Evolutionary conservation across 2,797 vertebrate genomes (phyloP).

Genomic region (Otolemur crassicaudatus): DNA sequence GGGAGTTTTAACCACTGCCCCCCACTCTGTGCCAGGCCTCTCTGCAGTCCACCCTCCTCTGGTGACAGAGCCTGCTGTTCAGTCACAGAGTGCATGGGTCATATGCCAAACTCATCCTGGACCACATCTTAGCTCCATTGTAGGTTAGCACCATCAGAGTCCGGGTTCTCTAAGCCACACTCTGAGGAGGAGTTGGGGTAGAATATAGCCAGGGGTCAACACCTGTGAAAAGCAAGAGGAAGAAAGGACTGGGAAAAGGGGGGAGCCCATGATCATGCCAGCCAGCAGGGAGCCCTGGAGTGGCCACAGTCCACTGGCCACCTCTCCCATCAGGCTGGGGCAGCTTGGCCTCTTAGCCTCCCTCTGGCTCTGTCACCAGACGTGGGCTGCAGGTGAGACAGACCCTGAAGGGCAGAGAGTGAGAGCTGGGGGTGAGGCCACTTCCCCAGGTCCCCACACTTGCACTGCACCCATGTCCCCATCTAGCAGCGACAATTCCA

Average conservation of each 20-base stretch:
- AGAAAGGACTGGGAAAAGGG: neutral
- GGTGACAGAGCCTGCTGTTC: neutral
- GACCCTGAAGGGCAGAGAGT: neutral
- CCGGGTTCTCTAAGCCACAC: neutral
- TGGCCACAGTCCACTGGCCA: too few relatives aligned
- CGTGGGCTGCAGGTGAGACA: neutral
- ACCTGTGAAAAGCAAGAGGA: neutral
- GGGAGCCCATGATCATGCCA: neutral
- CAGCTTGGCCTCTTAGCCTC: too few relatives aligned
- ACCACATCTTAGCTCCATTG: neutral
- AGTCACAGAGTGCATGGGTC: neutral
- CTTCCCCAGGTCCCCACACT: neutral
- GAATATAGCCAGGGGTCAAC: neutral
- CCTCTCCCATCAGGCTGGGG: neutral
- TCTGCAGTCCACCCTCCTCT: neutral
- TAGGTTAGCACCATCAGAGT: neutral
- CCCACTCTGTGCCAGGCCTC: neutral
- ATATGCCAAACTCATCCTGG: neutral
- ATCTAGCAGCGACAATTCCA: neutral
- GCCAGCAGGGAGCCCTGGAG: neutral
- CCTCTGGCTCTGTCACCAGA: neutral
- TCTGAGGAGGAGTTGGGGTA: neutral
- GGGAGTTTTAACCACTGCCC: neutral
- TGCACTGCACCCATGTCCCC: accelerated
- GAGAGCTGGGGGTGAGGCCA: too few relatives aligned